These are phyloP conservation scores for Camarhynchus parvulus DNA, from an alignment of 2,113 vertebrate genomes.

Conservation along the genomic window DNA sequence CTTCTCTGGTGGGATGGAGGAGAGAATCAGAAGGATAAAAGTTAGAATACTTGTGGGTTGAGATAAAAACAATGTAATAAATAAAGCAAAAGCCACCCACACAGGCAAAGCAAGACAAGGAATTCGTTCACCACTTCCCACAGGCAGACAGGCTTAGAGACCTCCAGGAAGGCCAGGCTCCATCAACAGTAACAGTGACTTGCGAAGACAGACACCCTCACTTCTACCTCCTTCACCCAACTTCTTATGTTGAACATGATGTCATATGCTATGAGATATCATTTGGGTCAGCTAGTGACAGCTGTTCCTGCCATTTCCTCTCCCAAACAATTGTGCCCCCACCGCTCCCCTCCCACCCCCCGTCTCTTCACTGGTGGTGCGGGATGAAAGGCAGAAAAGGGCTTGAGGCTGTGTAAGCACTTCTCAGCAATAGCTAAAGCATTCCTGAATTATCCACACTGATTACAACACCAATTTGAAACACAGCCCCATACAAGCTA, in stretches of 20 bases:
- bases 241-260: background rate
- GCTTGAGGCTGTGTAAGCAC: background rate
- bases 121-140: background rate
- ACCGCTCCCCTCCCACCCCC: background rate
- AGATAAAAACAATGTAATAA: background rate
- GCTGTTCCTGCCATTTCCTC: background rate
- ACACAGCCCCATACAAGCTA: background rate
- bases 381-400: background rate
- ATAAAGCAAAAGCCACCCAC: background rate
- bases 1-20: background rate
- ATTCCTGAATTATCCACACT: background rate
- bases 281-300: background rate
- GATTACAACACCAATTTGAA: background rate
- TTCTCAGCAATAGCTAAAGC: background rate
- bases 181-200: fast-evolving
- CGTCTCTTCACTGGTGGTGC: background rate
- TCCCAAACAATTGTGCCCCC: background rate
- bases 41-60: background rate
- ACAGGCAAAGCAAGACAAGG: background rate
- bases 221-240: background rate
- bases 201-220: background rate
- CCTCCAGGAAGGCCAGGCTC: background rate
- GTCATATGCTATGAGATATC: background rate
- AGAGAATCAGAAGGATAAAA: background rate
- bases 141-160: background rate